Evolutionary conservation across 2,888 invertebrate genomes (phyloP), one percentile per base, ranked within the genome.

Genomic region (Amphipoea oculea): DNA sequence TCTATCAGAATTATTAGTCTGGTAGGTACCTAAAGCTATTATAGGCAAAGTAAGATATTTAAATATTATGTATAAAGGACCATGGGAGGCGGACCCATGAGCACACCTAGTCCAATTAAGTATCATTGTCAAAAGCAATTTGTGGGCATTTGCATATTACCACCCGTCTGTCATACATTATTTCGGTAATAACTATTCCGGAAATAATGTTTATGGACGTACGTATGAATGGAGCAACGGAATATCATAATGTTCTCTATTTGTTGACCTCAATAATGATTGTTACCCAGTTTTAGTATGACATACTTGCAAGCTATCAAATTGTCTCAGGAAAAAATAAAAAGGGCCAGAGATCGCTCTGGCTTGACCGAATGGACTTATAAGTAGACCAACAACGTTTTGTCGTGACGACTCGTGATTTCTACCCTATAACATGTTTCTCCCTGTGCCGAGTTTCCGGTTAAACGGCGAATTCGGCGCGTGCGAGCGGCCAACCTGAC

Each of bases 401-500:
- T 83, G 87, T 88, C 78, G 82, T 88, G 87, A 87, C 87, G 88
- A 89, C 89, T 89, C 84, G 89, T 88, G 88, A 90, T 91, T 91
- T 90, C 90, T 90, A 90, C 88, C 88, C 89, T 84, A 87, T 88
- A 90, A 83, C 89, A 90, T 92, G 90, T 92, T 91, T 92, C 92
- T 92, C 92, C 90, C 89, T 89, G 89, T 89, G 85, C 86, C 87
- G 91, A 89, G 91, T 93, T 92, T 94, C 92, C 94, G 92, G 94
- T 93, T 92, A 94, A 93, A 93, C 94, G 93, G 91, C 91, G 92
- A 94, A 95, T 94, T 94, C 93, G 93, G 94, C 94, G 93, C 94
- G 93, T 93, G 94, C 93, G 91, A 90, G 91, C 94, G 94, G 88
- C 92, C 92, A 92, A 91, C 94, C 95, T 94, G 93, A 93, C 93